Evolutionary conservation across 2,113 vertebrate genomes (phyloP), one percentile per base, ranked within the genome.

Genomic region (Ariopsis seemanni): DNA sequence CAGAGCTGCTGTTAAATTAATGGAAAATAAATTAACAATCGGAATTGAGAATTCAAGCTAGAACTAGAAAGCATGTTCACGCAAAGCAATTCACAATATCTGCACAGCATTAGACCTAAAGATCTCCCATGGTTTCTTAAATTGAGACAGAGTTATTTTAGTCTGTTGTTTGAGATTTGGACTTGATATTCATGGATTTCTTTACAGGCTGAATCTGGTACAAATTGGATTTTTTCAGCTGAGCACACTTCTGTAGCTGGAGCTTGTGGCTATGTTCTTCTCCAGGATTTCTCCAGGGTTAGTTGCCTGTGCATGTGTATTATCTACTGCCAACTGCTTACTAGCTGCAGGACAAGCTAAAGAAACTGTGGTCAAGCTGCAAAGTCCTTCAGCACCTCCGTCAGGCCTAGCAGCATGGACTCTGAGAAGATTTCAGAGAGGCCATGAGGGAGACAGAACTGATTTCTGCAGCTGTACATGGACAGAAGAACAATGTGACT

Each of bases 231-330:
- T 58, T 57, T 79, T 79, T 58, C 7, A 58, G 15, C 18, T 5
- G 8, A 60, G 10, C 12, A 34, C n/a, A 60, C 18, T 81, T 81
- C 55, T 62, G 79, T 22, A 81, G 53, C 17, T 34, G 78, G 17
- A 18, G 79, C 79, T 81, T 81, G 79, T 60, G 42, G 27, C 79
- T 34, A 81, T 60, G 79, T 17, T 81, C 57, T 62, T 60, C 79
- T 42, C 3, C 34, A 42, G 34, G 34, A 42, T 1, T 60, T 81
- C 79, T 60, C 55, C 27, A 10, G 79, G 55, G 30, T 34, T 60
- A 30, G 14, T 42, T 42, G 17, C 78, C 57, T 81, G 30, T 42
- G 18, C 79, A 42, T 81, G 79, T 42, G 57, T 81, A 30, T 60
- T 81, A 60, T 81, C 57, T 62, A 20, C 57, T 55, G 30, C 30